A percentile compares a stretch with the other conserved stretches of the same genome.
phyloP scores from a whole-genome alignment of 2,797 vertebrate genomes.

The Pseudochirops cupreus region DNA sequence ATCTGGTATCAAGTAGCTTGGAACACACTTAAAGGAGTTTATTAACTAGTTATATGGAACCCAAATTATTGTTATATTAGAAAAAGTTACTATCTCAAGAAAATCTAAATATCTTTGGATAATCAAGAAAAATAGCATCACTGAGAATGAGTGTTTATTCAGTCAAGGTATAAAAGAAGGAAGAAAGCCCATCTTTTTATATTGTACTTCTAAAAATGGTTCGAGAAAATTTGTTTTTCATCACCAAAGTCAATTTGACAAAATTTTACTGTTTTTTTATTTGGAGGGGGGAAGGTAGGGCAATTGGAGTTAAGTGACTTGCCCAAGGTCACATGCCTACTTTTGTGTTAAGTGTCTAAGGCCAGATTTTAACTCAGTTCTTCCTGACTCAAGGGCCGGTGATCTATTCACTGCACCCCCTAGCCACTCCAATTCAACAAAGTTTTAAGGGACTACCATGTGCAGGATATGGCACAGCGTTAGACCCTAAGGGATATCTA shows the following conservation, averaged over 20 bases:
- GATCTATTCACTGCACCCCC: too few relatives aligned
- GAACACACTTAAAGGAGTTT: neutral
- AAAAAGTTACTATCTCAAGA: neutral
- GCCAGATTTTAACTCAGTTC: too few relatives aligned
- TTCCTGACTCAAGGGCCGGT: too few relatives aligned
- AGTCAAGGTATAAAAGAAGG: neutral
- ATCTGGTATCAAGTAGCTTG: neutral
- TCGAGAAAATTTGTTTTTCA: neutral
- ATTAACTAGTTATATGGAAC: neutral
- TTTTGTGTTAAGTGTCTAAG: too few relatives aligned
- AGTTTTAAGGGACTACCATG: neutral
- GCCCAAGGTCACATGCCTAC: too few relatives aligned
- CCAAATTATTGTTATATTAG: neutral
- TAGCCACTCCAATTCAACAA: neutral
- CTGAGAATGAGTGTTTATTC: neutral
- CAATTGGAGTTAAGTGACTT: too few relatives aligned
- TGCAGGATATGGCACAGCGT: neutral
- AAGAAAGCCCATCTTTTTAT: neutral
- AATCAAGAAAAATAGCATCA: neutral
- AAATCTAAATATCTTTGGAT: neutral
- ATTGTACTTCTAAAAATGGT: neutral
- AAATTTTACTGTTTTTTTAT: too few relatives aligned
- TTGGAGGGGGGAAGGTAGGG: too few relatives aligned
- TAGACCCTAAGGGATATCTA: neutral
- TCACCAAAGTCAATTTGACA: neutral